These are phyloP conservation scores for Vombatus ursinus DNA, from an alignment of 2,113 vertebrate species.

Conservation along the genomic window DNA sequence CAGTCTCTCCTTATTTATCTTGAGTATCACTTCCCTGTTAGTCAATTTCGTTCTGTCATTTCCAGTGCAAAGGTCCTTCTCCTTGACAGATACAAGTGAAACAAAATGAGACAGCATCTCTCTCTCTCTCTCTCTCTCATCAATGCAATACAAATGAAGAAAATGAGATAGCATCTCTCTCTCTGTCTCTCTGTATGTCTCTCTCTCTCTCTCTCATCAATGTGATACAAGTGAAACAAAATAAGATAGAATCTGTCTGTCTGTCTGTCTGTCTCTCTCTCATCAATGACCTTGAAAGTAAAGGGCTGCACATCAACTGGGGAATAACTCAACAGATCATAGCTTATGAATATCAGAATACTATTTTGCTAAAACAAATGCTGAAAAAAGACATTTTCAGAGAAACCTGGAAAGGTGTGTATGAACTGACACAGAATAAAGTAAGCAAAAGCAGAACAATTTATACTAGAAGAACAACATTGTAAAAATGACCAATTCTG, in stretches of 20 bases:
- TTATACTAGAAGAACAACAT: not conserved
- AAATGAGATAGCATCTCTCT: too few relatives aligned
- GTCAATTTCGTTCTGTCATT: not conserved
- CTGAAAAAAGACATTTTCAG: not conserved
- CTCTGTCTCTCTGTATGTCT: too few relatives aligned
- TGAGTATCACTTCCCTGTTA: not conserved
- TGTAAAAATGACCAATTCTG: not conserved
- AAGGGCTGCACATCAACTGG: too few relatives aligned
- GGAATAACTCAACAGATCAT: not conserved
- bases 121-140: too few relatives aligned
- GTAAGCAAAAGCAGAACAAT: not conserved
- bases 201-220: too few relatives aligned
- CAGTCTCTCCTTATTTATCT: not conserved
- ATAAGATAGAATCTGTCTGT: not conserved
- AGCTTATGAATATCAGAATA: too few relatives aligned
- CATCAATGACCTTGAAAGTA: too few relatives aligned
- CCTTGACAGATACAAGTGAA: not conserved
- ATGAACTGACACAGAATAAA: not conserved
- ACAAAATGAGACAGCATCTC: not conserved
- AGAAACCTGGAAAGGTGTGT: not conserved
- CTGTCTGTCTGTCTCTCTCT: not conserved
- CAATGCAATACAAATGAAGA: too few relatives aligned
- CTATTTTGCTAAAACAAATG: not conserved
- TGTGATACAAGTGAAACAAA: not conserved
- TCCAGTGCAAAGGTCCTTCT: not conserved